phyloP scores from a whole-genome alignment of 92 coral and sea anemone species.

The Umimayanthus chanpuru region DNA sequence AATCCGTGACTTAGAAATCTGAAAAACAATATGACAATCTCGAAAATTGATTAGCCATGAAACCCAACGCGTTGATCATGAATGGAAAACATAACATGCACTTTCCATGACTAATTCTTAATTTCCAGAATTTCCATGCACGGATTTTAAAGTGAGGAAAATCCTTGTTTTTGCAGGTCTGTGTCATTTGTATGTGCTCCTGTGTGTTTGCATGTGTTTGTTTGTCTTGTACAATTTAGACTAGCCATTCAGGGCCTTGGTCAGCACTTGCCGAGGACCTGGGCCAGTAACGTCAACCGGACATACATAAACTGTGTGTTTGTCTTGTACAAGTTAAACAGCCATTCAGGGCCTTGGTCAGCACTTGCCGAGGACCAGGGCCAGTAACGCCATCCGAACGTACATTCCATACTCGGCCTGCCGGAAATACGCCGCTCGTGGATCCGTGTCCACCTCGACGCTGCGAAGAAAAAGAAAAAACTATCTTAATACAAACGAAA shows the following conservation, averaged over 20 bases:
- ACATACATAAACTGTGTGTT: too few relatives aligned
- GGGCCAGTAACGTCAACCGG: too few relatives aligned
- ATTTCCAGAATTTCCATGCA: too few relatives aligned
- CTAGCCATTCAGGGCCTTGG: too few relatives aligned
- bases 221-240: not conserved
- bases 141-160: too few relatives aligned
- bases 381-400: slow-evolving; percentile 94
- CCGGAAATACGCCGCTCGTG: slow-evolving; percentile 97
- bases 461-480: slow-evolving; percentile 46
- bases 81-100: too few relatives aligned
- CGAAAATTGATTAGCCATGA: too few relatives aligned
- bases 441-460: slow-evolving; percentile 90
- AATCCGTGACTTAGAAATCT: not conserved
- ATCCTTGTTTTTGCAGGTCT: too few relatives aligned
- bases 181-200: not conserved
- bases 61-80: too few relatives aligned
- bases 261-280: too few relatives aligned
- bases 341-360: not conserved
- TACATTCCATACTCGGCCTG: slow-evolving; percentile 99
- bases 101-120: too few relatives aligned
- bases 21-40: too few relatives aligned
- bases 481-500: not conserved
- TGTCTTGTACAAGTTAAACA: not conserved
- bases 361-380: slow-evolving; percentile 78
- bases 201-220: not conserved